Evolutionary conservation across 1,140 invertebrate species (phyloP), one percentile per base, ranked within the genome.

Genomic region (Eupristina koningsbergeri): DNA sequence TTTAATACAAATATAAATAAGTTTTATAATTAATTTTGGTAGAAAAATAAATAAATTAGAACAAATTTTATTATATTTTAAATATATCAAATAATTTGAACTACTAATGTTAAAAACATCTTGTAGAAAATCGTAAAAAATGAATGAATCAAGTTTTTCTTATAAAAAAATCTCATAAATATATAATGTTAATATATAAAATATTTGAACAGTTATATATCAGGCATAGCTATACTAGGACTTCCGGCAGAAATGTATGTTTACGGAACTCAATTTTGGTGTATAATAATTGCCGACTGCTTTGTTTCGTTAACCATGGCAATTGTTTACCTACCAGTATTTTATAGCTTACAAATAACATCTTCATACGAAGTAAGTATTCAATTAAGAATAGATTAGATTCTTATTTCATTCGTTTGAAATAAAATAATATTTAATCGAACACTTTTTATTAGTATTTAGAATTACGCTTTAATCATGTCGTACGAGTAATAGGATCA

Each of bases 161-260:
- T n/a, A n/a, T n/a, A n/a, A 45, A 45, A 45, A 11, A 5, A 5
- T 45, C 41, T 45, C 11, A 7, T 45, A 7, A 45, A 45, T 7
- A 45, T 45, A 45, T 45, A 7, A 45, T 13, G 34, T 76, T 26
- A n/a, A 53, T 58, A 36, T 11, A 61, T 31, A 61, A 31, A 75
- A 50, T 75, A 50, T 77, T 29, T 92, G 91, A 80, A 61, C 91
- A 98, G 96, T 91, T 98, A 97, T 88, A 96, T 98, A 88, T 98
- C 97, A 17, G 97, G 97, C 3, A 97, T 98, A 76, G 97, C 97
- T 0, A 92, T 98, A n/a, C 93, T 98, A 2, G 97, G 97, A 9
- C 93, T 97, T 1, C 97, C 98, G 0, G 96, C 97, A 0, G 98
- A 99, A 93, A 96, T 98, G 89, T 98, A 98, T 87, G 95, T 96